These are phyloP conservation scores for Gouania willdenowi DNA, from an alignment of 2,797 vertebrate genomes.

Conservation along the genomic window DNA sequence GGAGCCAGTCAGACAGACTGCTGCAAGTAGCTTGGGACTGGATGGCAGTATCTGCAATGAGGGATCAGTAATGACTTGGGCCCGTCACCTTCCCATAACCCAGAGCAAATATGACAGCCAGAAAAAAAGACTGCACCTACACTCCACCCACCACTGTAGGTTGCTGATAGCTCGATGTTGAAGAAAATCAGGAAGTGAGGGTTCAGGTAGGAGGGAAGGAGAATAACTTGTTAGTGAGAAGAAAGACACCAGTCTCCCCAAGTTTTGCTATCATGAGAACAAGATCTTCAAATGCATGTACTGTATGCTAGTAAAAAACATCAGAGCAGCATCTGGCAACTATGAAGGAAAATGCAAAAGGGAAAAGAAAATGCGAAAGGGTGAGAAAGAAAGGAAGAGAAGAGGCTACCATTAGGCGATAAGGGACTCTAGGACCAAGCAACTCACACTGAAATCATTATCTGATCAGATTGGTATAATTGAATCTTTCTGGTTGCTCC, in stretches of 20 bases:
- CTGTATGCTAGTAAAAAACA: too few relatives aligned
- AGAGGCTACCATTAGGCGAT: slow-evolving; percentile 57
- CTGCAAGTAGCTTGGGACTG: slow-evolving; percentile 25
- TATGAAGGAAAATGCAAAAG: slow-evolving; percentile 9
- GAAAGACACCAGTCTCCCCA: neutral
- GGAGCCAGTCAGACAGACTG: slow-evolving; percentile 18
- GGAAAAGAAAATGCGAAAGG: slow-evolving; percentile 15
- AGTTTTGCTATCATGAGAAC: slow-evolving; percentile 24
- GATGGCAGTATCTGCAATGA: slow-evolving; percentile 42
- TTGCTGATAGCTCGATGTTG: slow-evolving; percentile 48
- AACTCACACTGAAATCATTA: slow-evolving; percentile 67
- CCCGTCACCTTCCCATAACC: slow-evolving; percentile 60
- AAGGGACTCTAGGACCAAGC: slow-evolving; percentile 57
- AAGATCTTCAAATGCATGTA: slow-evolving; percentile 7
- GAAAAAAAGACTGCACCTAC: slow-evolving; percentile 68
- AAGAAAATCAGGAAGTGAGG: slow-evolving; percentile 10
- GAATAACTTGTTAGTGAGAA: slow-evolving; percentile 23
- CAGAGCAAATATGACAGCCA: slow-evolving; percentile 68
- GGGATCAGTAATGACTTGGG: slow-evolving; percentile 63
- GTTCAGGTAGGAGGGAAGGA: slow-evolving; percentile 7
- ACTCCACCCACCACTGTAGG: slow-evolving; percentile 53
- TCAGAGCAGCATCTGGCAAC: too few relatives aligned
- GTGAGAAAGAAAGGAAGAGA: neutral
- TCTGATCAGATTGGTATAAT: slow-evolving; percentile 72
- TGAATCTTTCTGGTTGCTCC: slow-evolving; percentile 70